Evolutionary conservation across 2,113 vertebrate species (phyloP), one percentile per base, ranked within the genome.

Genomic region (Eptesicus fuscus): DNA sequence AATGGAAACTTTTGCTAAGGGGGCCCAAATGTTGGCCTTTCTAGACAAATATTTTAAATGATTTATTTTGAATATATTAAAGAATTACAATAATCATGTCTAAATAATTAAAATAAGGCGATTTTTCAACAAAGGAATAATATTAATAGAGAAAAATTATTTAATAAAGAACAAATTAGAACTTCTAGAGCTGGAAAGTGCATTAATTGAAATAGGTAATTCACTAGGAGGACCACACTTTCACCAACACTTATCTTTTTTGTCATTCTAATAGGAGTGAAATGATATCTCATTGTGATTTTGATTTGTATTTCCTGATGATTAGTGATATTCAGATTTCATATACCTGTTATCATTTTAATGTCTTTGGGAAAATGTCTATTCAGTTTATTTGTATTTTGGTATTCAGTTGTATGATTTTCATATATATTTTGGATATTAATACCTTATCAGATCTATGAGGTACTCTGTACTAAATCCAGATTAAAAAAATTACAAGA

Each of bases 61-160:
- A 67, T 65, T 10, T 73, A 35, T 44, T 67, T 49, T 79, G 7
- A 73, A 47, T 84, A 49, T 80, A 47, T 85, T 69, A 73, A 82
- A 49, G 23, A 74, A 44, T 1, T 63, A 40, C 69, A 82, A 76
- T 20, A 71, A 35, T 80, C 8, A 56, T 56, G 9, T 69, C 53
- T 69, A 76, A 78, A 73, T 86, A 73, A 94, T 35, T 94, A 77
- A 91, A 32, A 16, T 37, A 95, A 88, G 30, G 37, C 22, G 22
- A 83, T 93, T 22, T 73, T 79, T 82, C 17, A 22, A 47, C 37
- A 59, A 71, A 71, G 5, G 4, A 1, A 51, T 22, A 69, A 32
- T 73, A 59, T 47, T 78, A 89, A 80, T 25, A 74, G 18, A 59
- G 8, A 16, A 5, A 77, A 67, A 74, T 49, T 56, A 85, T 63